phyloP scores from a whole-genome alignment of 2,888 invertebrate species.

The Synanthedon andrenaeformis region DNA sequence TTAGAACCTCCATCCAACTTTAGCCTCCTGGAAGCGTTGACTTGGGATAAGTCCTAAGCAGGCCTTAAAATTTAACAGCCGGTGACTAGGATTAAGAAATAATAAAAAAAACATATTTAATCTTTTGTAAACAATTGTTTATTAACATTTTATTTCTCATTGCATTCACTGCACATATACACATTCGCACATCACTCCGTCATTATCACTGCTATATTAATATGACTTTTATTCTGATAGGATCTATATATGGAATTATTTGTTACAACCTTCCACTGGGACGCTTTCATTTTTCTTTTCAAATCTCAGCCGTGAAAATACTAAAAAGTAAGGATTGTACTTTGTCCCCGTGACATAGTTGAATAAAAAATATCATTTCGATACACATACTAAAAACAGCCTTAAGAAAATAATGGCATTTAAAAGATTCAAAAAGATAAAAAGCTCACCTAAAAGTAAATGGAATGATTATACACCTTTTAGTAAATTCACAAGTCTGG shows the following conservation, averaged over 20 bases:
- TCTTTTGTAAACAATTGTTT: constrained; percentile 73
- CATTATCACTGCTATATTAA: constrained; percentile 55
- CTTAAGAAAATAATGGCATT: constrained; percentile 48
- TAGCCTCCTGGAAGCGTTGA: too few relatives aligned
- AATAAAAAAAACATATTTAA: constrained; percentile 53
- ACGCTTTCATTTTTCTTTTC: constrained; percentile 68
- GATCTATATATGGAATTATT: constrained; percentile 58
- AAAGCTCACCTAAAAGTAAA: constrained; percentile 38
- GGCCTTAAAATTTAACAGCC: too few relatives aligned
- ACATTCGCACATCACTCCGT: constrained; percentile 55
- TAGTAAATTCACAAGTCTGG: constrained; percentile 55
- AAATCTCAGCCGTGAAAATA: constrained; percentile 59
- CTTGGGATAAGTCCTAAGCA: too few relatives aligned
- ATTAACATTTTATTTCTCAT: constrained; percentile 69
- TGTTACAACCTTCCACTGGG: constrained; percentile 37
- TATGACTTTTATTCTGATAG: constrained; percentile 60
- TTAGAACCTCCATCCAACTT: too few relatives aligned
- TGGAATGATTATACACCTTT: constrained; percentile 65
- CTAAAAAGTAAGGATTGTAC: constrained; percentile 50
- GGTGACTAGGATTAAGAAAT: too few relatives aligned
- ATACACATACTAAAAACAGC: constrained; percentile 47
- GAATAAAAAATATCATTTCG: constrained; percentile 31
- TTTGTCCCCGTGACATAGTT: constrained; percentile 20
- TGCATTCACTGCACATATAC: constrained; percentile 56
- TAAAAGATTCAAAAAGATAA: constrained; percentile 38